These are phyloP conservation scores for Thera obeliscata DNA, from an alignment of 2,888 invertebrate species.

Conservation along the genomic window DNA sequence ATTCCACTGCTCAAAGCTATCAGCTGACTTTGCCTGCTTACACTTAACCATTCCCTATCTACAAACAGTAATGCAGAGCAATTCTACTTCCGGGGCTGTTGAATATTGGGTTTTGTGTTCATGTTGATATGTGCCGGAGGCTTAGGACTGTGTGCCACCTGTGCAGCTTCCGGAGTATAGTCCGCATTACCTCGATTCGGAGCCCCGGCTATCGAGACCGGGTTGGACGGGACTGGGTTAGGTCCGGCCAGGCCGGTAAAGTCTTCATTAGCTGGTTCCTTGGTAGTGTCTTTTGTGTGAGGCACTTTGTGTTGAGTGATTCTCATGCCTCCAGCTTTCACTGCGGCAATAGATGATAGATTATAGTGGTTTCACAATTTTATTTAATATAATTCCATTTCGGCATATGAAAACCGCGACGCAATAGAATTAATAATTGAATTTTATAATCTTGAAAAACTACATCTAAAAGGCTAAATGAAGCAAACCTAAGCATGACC, in stretches of 20 bases:
- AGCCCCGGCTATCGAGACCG: constrained; percentile 90
- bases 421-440: too few species aligned
- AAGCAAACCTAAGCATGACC: constrained; percentile 13
- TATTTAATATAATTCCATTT: not conserved
- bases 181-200: constrained; percentile 91
- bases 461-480: not conserved
- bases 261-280: constrained; percentile 87
- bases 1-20: not conserved
- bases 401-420: too few species aligned
- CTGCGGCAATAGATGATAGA: constrained; percentile 71
- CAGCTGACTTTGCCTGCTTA: not conserved
- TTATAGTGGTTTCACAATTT: not conserved
- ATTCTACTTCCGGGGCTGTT: constrained; percentile 93
- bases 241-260: constrained; percentile 90
- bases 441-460: too few species aligned
- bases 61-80: constrained; percentile 2
- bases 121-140: constrained; percentile 87
- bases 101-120: constrained; percentile 89
- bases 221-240: constrained; percentile 90
- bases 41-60: constrained; percentile 15
- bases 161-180: constrained; percentile 94
- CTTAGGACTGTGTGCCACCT: constrained; percentile 92
- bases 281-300: constrained; percentile 85
- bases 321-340: constrained; percentile 96
- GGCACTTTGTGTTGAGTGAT: constrained; percentile 94